These are phyloP conservation scores for Pogonomyrmex californicus DNA, from an alignment of 1,140 invertebrate genomes.

Conservation along the genomic window DNA sequence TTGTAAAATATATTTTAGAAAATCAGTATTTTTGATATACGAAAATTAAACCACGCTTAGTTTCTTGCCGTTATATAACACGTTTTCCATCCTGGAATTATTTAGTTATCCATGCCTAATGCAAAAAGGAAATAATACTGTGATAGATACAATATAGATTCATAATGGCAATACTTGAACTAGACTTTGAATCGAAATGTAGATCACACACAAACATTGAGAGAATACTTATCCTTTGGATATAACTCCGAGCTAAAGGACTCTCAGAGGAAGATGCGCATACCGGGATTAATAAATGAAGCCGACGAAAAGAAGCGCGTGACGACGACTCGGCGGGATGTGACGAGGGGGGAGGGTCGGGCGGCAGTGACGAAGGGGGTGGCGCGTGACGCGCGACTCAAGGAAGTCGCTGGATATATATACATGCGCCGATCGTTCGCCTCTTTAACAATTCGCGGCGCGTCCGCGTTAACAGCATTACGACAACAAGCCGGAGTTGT, in stretches of 20 bases:
- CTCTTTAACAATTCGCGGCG: constrained; percentile 84
- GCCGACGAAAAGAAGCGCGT: constrained; percentile 43
- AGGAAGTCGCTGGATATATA: constrained; percentile 69
- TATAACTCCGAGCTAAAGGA: constrained; percentile 40
- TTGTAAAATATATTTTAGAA: neutral
- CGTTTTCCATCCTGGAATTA: neutral
- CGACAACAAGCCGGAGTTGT: constrained; percentile 86
- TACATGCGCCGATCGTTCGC: constrained; percentile 73
- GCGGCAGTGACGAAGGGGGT: constrained; percentile 50
- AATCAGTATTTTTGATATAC: neutral
- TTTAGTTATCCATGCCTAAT: neutral
- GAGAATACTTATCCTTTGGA: constrained; percentile 32
- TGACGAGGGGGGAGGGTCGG: constrained; percentile 6
- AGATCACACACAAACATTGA: constrained; percentile 46
- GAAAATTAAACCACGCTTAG: neutral
- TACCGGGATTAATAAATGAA: constrained; percentile 51
- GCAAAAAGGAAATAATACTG: neutral
- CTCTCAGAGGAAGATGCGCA: neutral
- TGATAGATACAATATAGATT: constrained; percentile 21
- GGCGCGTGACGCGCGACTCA: constrained; percentile 75
- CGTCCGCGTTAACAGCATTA: constrained; percentile 86
- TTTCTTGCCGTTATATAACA: neutral
- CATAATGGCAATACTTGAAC: neutral
- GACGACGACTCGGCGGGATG: constrained; percentile 22
- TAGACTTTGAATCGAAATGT: constrained; percentile 24